Conservation (phyloP, 2,113 vertebrate species). For the Heptranchias perlo region DNA sequence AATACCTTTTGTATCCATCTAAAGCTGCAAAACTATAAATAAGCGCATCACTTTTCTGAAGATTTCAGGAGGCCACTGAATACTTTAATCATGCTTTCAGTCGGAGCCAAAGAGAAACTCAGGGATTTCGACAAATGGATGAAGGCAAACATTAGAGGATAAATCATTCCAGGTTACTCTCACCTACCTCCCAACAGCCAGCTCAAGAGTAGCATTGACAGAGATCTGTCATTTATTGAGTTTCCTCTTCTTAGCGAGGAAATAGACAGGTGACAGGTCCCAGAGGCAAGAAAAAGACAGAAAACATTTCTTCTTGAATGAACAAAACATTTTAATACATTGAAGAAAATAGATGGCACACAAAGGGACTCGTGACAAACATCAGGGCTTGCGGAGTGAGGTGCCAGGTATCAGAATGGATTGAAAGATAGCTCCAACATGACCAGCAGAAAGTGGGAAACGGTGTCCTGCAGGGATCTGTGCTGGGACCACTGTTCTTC, state of each 20-base stretch:
- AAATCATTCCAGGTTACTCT: not conserved
- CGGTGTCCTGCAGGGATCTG: not conserved
- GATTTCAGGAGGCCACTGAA: not conserved
- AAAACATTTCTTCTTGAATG: not conserved
- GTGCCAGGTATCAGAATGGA: not conserved
- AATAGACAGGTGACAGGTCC: not conserved
- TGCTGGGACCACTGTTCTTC: not conserved
- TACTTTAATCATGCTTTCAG: not conserved
- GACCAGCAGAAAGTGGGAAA: not conserved
- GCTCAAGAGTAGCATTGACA: not conserved
- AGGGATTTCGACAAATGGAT: not conserved
- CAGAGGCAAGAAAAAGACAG: not conserved
- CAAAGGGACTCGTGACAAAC: not conserved
- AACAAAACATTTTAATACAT: not conserved
- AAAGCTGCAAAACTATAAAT: not conserved
- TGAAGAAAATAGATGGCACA: not conserved
- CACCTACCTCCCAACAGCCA: not conserved
- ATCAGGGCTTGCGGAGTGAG: not conserved
- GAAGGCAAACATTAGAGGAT: not conserved
- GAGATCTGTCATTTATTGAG: not conserved
- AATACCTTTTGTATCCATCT: not conserved
- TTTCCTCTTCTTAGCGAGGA: not conserved
- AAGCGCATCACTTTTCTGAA: not conserved
- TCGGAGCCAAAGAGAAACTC: not conserved
- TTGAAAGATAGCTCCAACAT: not conserved